Evolutionary conservation across 2,888 invertebrate genomes (phyloP), one percentile per base, ranked within the genome.

Genomic region (Drosophila pegasa): DNA sequence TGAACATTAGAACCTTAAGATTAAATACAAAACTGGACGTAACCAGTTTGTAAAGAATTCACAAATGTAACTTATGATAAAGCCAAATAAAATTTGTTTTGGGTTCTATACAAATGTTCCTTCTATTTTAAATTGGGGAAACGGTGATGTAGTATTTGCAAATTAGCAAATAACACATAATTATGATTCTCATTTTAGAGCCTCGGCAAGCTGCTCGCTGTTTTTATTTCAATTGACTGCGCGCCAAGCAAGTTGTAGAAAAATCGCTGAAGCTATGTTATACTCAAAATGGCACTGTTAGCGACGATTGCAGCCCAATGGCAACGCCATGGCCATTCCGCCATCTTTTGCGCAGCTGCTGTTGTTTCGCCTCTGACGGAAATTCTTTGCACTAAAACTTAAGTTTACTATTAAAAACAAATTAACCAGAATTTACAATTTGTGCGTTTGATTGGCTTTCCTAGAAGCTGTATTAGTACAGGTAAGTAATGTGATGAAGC

Each of bases 331-430:
- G 7, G 9, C 14, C 20, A 41, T 43, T 78, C 68, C 90, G 90
- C 91, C 90, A 91, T 91, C 90, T 91, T 89, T 80, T 84, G 56
- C 50, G 75, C 72, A 77, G 71, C 78, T 75, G 75, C 71, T 69
- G 71, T 55, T 67, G 62, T 65, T 67, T 70, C 58, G 50, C 66
- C 87, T 78, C 90, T 90, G 82, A 86, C 86, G 90, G 89, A 69
- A 82, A 83, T 79, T 76, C 61, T 64, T 66, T 29, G 84, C 75
- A 89, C 78, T 82, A 66, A 65, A 59, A 68, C 5, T 27, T 60
- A 50, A 66, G 45, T 66, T 58, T 56, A 43, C 59, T 60, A 74
- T 56, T 40, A 54, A 59, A 60, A 48, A 43, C 33, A 35, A 47
- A 45, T 40, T 29, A 16, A 18, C 2, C 7, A 27, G n/a, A 18